Percentiles rank a stretch among this genome's conserved stretches.
Evolutionary conservation across 2,797 vertebrate species (phyloP).

Genomic region (Onychomys leucogaster): DNA sequence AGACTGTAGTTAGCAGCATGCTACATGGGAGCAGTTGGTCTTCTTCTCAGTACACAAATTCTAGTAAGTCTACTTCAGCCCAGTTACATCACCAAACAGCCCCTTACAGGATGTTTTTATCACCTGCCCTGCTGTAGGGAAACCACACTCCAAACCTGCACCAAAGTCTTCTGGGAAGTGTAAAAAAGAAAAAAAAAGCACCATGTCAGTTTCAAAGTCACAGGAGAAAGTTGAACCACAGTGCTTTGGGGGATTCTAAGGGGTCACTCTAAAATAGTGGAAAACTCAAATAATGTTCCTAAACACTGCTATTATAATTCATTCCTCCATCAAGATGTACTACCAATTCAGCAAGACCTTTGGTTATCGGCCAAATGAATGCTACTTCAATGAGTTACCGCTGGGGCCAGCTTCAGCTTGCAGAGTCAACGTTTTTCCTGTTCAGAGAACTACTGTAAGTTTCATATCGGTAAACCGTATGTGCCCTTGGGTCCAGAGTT

Average conservation of each 20-base stretch:
- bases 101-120: not conserved
- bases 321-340: constrained; percentile 77
- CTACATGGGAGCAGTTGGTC: not conserved
- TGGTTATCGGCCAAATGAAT: constrained; percentile 85
- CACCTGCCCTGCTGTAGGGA: not conserved
- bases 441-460: constrained; percentile 84
- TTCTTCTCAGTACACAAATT: constrained; percentile 2
- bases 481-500: constrained; percentile 83
- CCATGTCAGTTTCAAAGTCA: constrained; percentile 62
- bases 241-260: constrained; percentile 1
- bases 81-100: not conserved
- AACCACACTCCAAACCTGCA: not conserved
- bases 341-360: constrained; percentile 79
- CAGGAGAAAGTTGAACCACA: constrained; percentile 55
- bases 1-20: not conserved
- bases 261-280: constrained; percentile 28
- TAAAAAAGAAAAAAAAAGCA: not conserved
- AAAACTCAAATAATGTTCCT: constrained; percentile 73
- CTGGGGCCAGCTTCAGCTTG: constrained; percentile 82
- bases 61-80: constrained; percentile 2
- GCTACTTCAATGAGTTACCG: constrained; percentile 81
- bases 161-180: not conserved
- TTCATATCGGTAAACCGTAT: constrained; percentile 87
- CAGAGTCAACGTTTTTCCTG: constrained; percentile 75
- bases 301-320: constrained; percentile 72